These are phyloP conservation scores for Philaethria dido DNA, from an alignment of 2,888 invertebrate species.

Conservation along the genomic window DNA sequence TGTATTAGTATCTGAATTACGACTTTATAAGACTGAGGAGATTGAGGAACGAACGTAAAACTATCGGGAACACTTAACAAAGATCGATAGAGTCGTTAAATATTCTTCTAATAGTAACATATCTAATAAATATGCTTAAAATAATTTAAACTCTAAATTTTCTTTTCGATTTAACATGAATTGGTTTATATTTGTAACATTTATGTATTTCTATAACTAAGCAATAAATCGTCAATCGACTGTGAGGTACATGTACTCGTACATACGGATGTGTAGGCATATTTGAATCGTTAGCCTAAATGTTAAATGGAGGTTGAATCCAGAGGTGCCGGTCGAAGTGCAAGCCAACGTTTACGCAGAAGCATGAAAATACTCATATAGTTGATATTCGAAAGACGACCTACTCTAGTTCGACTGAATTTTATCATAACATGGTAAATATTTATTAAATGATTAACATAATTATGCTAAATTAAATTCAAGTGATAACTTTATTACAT, in stretches of 20 bases:
- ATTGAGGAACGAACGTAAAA: too few species aligned
- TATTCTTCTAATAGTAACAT: too few species aligned
- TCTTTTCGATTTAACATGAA: too few species aligned
- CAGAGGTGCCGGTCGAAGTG: constrained; percentile 22
- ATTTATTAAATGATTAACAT: background rate
- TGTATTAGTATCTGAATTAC: too few species aligned
- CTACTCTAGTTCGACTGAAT: constrained; percentile 19
- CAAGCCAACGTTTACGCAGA: constrained; percentile 24
- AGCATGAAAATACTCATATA: constrained; percentile 23
- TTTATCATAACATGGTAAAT: constrained; percentile 2
- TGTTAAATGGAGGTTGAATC: constrained; percentile 34
- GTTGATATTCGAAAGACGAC: constrained; percentile 28
- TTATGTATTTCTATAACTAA: background rate
- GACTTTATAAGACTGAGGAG: too few species aligned
- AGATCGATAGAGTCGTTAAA: too few species aligned
- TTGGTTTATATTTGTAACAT: too few species aligned
- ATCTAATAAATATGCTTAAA: too few species aligned
- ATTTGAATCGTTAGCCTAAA: constrained; percentile 35
- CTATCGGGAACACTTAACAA: too few species aligned
- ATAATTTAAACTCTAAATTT: too few species aligned
- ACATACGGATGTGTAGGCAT: background rate
- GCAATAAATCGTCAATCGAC: background rate
- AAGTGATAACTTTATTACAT: background rate
- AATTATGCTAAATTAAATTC: background rate
- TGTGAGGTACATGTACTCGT: background rate